A percentile compares a stretch with the other conserved stretches of the same genome.
Conservation (phyloP, 23 tunicate genomes). For the Ascidia mentula region DNA sequence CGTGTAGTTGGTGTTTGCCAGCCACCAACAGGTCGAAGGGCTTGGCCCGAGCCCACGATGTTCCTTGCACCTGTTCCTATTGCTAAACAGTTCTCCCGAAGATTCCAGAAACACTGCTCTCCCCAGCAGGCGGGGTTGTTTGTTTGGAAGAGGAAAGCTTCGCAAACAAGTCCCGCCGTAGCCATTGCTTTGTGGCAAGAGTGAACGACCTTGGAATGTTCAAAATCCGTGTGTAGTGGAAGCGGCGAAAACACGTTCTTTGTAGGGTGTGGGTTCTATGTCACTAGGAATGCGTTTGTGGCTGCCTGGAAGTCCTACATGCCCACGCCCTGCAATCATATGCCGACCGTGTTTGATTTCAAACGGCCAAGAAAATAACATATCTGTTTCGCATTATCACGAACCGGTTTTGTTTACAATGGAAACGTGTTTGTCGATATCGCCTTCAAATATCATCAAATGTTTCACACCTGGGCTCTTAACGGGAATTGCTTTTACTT, state of each 20-base stretch:
- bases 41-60: not conserved
- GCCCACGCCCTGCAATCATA: no score
- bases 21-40: no score
- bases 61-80: not conserved
- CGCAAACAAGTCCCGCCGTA: not conserved
- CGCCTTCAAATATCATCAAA: no score
- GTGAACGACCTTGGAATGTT: conserved; percentile 11
- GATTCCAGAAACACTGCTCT: not conserved
- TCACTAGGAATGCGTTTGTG: no score
- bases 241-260: not conserved
- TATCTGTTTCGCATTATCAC: not conserved
- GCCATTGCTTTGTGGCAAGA: not conserved
- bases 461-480: no score
- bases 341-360: no score
- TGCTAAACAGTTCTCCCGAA: not conserved
- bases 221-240: not conserved
- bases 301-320: no score
- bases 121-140: not conserved
- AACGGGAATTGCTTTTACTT: no score
- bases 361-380: not conserved
- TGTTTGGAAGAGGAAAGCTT: not conserved
- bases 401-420: not conserved
- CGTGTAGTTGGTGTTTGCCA: not conserved
- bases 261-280: no score
- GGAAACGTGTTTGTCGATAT: no score